These are phyloP conservation scores for Nibea coibor DNA, from an alignment of 2,113 vertebrate species.

Conservation along the genomic window DNA sequence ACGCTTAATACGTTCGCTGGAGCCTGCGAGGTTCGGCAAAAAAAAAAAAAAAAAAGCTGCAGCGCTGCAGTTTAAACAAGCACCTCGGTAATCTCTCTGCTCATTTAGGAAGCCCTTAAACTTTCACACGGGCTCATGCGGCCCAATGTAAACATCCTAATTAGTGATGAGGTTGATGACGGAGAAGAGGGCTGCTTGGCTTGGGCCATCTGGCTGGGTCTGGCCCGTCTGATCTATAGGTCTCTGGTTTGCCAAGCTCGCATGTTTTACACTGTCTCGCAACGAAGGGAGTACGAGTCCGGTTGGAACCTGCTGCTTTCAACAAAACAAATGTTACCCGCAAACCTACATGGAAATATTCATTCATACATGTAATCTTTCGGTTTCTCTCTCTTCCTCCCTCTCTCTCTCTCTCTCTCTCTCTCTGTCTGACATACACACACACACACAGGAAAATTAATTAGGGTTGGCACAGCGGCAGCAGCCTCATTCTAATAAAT, in stretches of 20 bases:
- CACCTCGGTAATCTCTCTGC: constrained; percentile 28
- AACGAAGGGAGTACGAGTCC: not conserved
- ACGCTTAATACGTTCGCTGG: not conserved
- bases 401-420: not conserved
- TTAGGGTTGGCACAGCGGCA: constrained; percentile 74
- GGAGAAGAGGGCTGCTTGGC: constrained; percentile 50
- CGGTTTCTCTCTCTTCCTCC: not conserved
- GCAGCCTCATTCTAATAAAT: constrained; percentile 76
- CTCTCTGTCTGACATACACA: not conserved
- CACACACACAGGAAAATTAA: constrained; percentile 67
- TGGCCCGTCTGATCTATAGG: constrained; percentile 59
- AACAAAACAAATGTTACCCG: constrained; percentile 23
- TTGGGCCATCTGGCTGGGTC: constrained; percentile 61
- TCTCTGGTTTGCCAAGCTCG: constrained; percentile 54
- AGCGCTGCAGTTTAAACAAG: not conserved
- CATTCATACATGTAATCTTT: not conserved
- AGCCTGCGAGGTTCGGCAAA: constrained; percentile 1
- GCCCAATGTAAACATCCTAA: constrained; percentile 67
- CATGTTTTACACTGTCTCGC: constrained; percentile 60
- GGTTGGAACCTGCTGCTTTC: constrained; percentile 29
- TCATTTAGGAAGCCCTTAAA: constrained; percentile 57
- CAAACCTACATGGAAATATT: not conserved
- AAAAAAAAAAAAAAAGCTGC: constrained; percentile 3
- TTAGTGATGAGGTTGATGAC: constrained; percentile 59
- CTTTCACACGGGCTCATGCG: constrained; percentile 32